Base-by-base conservation (phyloP, 2,113 vertebrate species). In the Nannospalax galili region DNA sequence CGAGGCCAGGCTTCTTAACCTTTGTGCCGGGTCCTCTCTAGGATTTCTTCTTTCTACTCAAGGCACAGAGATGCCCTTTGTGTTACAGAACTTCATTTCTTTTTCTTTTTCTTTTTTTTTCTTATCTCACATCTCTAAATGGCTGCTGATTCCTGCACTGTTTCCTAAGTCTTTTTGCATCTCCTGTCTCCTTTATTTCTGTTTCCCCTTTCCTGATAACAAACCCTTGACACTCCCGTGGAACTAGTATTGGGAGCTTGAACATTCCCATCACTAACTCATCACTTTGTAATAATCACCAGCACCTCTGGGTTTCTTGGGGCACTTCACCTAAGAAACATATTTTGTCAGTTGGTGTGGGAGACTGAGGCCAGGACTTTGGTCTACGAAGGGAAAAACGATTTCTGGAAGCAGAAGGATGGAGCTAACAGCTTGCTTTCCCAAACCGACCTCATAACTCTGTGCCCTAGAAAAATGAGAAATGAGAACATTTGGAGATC, bases 391-490 rank as follows among this genome's bases (percentile, higher is more conserved):
- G 11, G 5, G 2, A 5, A 10, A 65, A 42, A 64, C 17, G 52
- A 20, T 42, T 48, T 81, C 48, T 5, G 56, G 69, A 86, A 74
- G 65, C 56, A 84, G 70, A 75, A 88, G 58, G 64, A 24, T 6
- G 20, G 69, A 42, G 10, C 77, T 85, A 73, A 40, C 70, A 77
- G 70, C 79, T 69, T 45, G 79, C 87, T 88, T 92, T 82, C 84
- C 24, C 42, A 87, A 40, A 72, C 82, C 0, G 64, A 91, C 93
- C 96, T 96, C 48, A 6, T 91, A 94, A 94, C 64, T 95, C 74
- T 92, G 40, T 96, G 93, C 96, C 95, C 95, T 93, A 94, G 96
- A 97, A 97, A 97, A 95, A 32, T 93, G 10, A 82, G 87, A 97
- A 96, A 95, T 69, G 96, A 94, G 96, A 97, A 58, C 92, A 84